Base-by-base conservation (phyloP, 2,797 vertebrate species). In the Takifugu rubripes region DNA sequence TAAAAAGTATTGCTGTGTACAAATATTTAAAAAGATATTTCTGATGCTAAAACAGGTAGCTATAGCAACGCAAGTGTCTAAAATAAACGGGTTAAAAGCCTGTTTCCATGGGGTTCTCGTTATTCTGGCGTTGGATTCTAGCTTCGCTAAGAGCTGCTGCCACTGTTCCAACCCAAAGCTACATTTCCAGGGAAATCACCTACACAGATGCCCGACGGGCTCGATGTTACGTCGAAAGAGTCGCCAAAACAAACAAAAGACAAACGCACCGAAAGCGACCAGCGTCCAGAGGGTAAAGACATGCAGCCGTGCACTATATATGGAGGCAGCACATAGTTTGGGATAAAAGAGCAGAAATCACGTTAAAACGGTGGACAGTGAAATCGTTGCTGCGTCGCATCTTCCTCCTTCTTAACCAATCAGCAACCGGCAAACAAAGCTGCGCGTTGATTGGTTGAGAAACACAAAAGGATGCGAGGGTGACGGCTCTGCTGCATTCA, bases 371-470 rank as follows among this genome's bases (percentile, higher is more conserved):
- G 68, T 49, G 66, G 63, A 72, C 74, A 52, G 56, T 40, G 27
- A 31, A 70, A 70, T 40, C 14, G 54, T 75, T 56, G 79, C 75
- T 59, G 66, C 74, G 73, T 59, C 67, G 70, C 84, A 83, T 87
- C 78, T 85, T 88, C 86, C 84, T 86, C 78, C 63, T 82, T 70
- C 33, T 5, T 51, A 65, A 56, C 88, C 85, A 88, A 89, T 89
- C 24, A 71, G 65, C 24, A 26, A n/a, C 48, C 61, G 5, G 52
- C 1, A 40, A 46, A 1, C 10, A 24, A 9, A 48, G 24, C 76
- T 51, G 63, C 33, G 63, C 70, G 54, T 64, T 69, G 77, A 89
- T 90, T 89, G 88, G 88, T 49, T 69, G 5, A 16, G 2, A 16
- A 58, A 53, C 84, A 87, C 76, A 82, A 83, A 86, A 75, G 73